These are phyloP conservation scores for Pristis pectinata DNA, from an alignment of 2,797 vertebrate genomes.

Conservation along the genomic window DNA sequence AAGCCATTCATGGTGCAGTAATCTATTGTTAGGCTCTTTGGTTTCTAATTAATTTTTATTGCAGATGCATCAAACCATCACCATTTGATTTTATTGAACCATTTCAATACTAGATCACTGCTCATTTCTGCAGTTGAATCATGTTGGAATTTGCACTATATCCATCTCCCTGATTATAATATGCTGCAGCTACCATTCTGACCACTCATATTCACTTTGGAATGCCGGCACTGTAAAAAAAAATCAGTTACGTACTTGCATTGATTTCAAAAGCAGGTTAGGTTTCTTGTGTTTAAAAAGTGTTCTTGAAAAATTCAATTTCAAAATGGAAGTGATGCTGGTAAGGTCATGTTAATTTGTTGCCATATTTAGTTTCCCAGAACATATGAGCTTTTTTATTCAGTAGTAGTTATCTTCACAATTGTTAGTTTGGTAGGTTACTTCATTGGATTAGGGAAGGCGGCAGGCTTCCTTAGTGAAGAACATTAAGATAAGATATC, in stretches of 20 bases:
- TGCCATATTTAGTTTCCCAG: not conserved
- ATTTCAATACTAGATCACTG: not conserved
- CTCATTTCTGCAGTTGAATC: not conserved
- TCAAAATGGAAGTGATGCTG: not conserved
- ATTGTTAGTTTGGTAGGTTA: not conserved
- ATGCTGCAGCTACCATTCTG: not conserved
- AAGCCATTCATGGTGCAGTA: not conserved
- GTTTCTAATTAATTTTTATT: not conserved
- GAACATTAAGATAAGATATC: no score
- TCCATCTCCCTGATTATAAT: not conserved
- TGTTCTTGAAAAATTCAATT: not conserved
- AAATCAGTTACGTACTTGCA: not conserved
- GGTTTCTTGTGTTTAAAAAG: not conserved
- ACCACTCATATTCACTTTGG: not conserved
- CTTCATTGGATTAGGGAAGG: not conserved
- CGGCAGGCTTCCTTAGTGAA: no score
- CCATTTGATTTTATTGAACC: not conserved
- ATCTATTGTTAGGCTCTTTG: not conserved
- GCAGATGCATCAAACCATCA: not conserved
- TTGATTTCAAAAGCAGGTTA: not conserved
- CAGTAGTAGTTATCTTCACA: not conserved
- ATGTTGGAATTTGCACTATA: not conserved
- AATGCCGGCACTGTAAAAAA: not conserved
- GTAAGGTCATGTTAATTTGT: not conserved
- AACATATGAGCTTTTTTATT: not conserved